Evolutionary conservation across 2,888 invertebrate species (phyloP), one percentile per base, ranked within the genome.

Genomic region (Agrotis exclamationis): DNA sequence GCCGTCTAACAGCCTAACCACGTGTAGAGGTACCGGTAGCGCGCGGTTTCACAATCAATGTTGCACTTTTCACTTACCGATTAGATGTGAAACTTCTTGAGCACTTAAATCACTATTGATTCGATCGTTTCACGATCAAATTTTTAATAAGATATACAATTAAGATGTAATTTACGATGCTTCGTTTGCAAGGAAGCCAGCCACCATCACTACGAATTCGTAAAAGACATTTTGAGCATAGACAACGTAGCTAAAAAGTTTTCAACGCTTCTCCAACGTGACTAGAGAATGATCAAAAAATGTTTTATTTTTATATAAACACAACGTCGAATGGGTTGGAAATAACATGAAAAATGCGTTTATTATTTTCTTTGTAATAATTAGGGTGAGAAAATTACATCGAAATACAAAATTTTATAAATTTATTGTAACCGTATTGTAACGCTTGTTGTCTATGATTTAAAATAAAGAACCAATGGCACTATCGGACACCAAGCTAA

Each of bases 201-300:
- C 96, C 96, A 96, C 96, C 96, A 95, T 96, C 96, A 95, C 96
- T 96, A 96, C 93, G 91, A 94, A 94, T 93, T 92, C 94, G 96
- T 95, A 96, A 96, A 96, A 96, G 96, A 96, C 95, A 95, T 95
- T 90, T 92, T 93, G 83, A 85, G 82, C 96, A 96, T 96, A 96
- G 95, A 96, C 94, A 93, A 90, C 79, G 86, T 85, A 89, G 89
- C 90, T 91, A 93, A 93, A 92, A 93, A 92, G 88, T 90, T 91
- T 89, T 82, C 70, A 85, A 87, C 82, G 81, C 84, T 84, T 60
- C n/a, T 57, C 70, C 83, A 88, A 82, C 89, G 87, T 91, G 90
- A 90, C 88, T 87, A 75, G 66, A 73, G 74, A 76, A 65, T 65
- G 45, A 59, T 70, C 44, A 0, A 20, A 51, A 73, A 44, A 62